Evolutionary conservation across 2,888 invertebrate genomes (phyloP).

Genomic region (Slavum lentiscoides): DNA sequence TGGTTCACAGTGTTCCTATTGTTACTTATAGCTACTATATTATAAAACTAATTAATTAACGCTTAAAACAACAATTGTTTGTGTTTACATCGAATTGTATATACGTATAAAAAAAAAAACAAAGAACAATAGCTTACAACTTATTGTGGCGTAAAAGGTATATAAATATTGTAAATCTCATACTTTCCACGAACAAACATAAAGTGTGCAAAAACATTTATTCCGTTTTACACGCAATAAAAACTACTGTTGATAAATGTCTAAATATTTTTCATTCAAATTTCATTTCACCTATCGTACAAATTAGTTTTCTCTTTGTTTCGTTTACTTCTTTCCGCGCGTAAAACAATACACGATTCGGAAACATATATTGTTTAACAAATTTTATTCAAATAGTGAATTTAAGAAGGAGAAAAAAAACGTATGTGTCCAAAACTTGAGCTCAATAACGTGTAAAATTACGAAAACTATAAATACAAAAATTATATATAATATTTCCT

Average conservation of each 20-base stretch:
- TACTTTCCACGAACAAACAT: not conserved
- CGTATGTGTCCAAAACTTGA: too few species aligned
- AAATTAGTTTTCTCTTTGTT: not conserved
- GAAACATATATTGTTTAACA: too few species aligned
- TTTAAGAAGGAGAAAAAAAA: too few species aligned
- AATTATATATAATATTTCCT: too few species aligned
- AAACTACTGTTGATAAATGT: not conserved
- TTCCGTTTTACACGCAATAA: not conserved
- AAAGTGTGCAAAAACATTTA: not conserved
- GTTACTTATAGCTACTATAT: too few species aligned
- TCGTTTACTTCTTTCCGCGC: not conserved
- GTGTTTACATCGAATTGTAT: not conserved
- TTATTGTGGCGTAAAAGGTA: not conserved
- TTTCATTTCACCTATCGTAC: not conserved
- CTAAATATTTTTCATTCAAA: not conserved
- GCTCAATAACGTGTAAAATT: too few species aligned
- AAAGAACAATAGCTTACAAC: not conserved
- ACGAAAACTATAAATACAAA: too few species aligned
- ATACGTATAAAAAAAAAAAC: not conserved
- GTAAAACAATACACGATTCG: too few species aligned
- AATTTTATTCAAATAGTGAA: too few species aligned
- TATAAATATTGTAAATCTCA: not conserved
- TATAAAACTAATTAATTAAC: not conserved
- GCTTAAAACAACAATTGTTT: not conserved
- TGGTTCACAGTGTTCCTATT: too few species aligned